phyloP scores from a whole-genome alignment of 2,797 vertebrate genomes.

The Tarsius wallacei region DNA sequence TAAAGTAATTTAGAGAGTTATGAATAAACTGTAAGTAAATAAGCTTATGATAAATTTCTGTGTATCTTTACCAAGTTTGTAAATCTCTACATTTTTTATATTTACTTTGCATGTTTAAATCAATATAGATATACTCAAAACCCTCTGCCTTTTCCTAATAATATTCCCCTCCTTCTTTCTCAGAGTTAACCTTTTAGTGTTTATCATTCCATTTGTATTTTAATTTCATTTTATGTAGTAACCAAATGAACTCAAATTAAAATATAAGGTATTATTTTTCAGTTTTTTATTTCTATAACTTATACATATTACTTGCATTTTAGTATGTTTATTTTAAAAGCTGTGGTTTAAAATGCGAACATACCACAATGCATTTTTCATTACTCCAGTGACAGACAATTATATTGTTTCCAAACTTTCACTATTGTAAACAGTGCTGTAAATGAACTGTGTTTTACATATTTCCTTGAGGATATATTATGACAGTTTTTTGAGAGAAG shows the following conservation, averaged over 20 bases:
- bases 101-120: constrained; percentile 19
- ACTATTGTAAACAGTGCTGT: not conserved
- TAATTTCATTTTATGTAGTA: not conserved
- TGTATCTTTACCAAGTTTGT: not conserved
- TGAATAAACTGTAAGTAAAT: not conserved
- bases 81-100: not conserved
- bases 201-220: not conserved
- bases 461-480: not conserved
- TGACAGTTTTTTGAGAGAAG: not conserved
- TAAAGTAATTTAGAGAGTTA: not conserved
- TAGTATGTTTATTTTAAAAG: constrained; percentile 7
- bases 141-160: not conserved
- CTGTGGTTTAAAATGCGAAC: not conserved
- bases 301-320: not conserved
- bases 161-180: not conserved
- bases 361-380: not conserved
- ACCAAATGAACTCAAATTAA: constrained; percentile 47
- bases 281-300: not conserved
- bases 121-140: not conserved
- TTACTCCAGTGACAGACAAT: not conserved
- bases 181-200: not conserved
- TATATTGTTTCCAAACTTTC: not conserved
- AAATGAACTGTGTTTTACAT: not conserved
- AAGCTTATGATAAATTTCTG: not conserved
- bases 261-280: not conserved